Conservation (phyloP, 2,797 vertebrate genomes). For the Florisuga fusca region DNA sequence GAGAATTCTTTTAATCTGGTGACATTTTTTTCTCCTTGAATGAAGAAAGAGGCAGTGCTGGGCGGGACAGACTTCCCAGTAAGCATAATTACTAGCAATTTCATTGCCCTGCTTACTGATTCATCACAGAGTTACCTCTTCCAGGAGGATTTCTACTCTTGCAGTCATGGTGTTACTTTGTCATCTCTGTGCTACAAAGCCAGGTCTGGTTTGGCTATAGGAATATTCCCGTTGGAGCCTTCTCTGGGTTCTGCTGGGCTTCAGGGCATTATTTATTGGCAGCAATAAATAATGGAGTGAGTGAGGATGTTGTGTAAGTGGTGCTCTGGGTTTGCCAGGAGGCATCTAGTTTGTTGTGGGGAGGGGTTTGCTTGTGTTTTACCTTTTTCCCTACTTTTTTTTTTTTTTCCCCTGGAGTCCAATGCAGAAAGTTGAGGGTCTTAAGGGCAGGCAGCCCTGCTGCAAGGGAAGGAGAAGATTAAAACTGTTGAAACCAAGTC, state of each 20-base stretch:
- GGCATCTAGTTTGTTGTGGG: constrained; percentile 69
- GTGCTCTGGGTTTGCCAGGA: constrained; percentile 86
- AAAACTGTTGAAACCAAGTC: constrained; percentile 49
- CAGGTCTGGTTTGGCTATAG: fast-evolving
- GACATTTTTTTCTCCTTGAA: not conserved
- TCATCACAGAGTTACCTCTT: not conserved
- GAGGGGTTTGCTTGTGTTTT: not conserved
- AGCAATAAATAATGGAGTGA: constrained; percentile 92
- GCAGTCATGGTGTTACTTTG: fast-evolving
- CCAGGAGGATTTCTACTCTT: not conserved
- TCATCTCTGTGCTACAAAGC: not conserved
- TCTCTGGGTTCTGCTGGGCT: constrained; percentile 74
- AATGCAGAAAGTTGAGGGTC: constrained; percentile 13
- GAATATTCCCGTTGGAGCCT: not conserved
- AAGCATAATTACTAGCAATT: not conserved
- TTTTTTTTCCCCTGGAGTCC: not conserved
- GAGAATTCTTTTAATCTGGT: not conserved
- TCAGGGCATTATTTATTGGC: constrained; percentile 68
- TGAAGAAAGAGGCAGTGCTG: not conserved
- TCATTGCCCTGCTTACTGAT: not conserved
- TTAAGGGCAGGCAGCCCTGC: constrained; percentile 29
- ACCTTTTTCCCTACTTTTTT: not conserved
- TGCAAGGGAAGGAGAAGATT: constrained; percentile 22
- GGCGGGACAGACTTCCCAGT: not conserved
- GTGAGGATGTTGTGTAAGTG: constrained; percentile 85